phyloP scores from a whole-genome alignment of 1,140 invertebrate genomes.

The Plectrocnemia conspersa region DNA sequence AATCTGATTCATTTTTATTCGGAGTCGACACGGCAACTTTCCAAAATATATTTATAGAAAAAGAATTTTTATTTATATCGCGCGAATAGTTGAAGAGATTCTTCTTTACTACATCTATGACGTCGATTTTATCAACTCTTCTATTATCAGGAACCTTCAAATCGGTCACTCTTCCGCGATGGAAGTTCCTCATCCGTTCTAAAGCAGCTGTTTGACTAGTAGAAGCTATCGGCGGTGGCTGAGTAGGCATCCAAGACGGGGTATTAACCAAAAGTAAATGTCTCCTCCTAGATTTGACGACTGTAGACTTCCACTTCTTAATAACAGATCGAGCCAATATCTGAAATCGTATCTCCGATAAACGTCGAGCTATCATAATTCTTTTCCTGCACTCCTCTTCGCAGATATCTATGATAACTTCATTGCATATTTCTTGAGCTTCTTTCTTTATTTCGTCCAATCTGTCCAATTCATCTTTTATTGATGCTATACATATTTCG shows the following conservation, averaged over 20 bases:
- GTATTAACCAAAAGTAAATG: conserved; percentile 54
- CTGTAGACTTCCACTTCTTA: conserved; percentile 43
- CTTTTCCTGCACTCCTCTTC: conserved; percentile 47
- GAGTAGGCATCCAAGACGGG: conserved; percentile 56
- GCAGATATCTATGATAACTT: conserved; percentile 48
- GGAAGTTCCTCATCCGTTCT: conserved; percentile 53
- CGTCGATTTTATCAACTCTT: conserved; percentile 43
- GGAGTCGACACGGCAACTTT: conserved; percentile 63
- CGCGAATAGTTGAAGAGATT: conserved; percentile 47
- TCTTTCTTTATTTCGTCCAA: conserved; percentile 42
- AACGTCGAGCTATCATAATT: conserved; percentile 45
- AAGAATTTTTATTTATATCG: conserved; percentile 45
- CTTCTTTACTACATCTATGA: conserved; percentile 49
- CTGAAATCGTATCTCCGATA: conserved; percentile 40
- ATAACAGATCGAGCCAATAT: conserved; percentile 43
- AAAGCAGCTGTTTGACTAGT: conserved; percentile 51
- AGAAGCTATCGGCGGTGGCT: conserved; percentile 47
- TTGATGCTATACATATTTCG: conserved; percentile 40
- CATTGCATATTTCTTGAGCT: conserved; percentile 45
- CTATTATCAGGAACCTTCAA: conserved; percentile 43
- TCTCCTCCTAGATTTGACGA: conserved; percentile 50
- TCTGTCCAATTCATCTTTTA: conserved; percentile 44
- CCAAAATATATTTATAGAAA: conserved; percentile 58
- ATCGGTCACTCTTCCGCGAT: conserved; percentile 44
- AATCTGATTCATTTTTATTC: conserved; percentile 41